phyloP scores from a whole-genome alignment of 2,113 vertebrate species.

The Gymnocephalus cernua region DNA sequence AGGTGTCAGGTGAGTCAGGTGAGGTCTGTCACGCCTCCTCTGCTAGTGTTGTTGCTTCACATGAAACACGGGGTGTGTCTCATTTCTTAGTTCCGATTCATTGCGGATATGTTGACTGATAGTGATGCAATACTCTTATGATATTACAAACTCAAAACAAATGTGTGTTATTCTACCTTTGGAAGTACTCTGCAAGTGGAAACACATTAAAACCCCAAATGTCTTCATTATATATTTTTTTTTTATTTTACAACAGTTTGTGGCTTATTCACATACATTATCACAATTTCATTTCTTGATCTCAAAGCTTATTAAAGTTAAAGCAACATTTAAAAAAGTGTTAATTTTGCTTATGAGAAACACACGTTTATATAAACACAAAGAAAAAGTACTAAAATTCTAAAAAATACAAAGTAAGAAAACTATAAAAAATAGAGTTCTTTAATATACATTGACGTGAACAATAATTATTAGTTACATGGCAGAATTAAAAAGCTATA shows the following conservation, averaged over 20 bases:
- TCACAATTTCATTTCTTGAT: background rate
- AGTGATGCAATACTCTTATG: no score
- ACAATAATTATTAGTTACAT: constrained; percentile 39
- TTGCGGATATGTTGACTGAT: no score
- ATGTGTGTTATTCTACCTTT: background rate
- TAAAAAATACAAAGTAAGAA: constrained; percentile 29
- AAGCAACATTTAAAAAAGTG: constrained; percentile 3
- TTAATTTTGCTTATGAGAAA: background rate
- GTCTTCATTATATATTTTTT: background rate
- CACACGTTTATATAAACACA: constrained; percentile 44
- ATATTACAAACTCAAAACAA: no score
- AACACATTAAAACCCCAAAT: no score
- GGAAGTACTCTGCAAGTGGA: no score
- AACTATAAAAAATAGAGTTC: constrained; percentile 72
- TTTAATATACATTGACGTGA: constrained; percentile 58
- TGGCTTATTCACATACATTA: constrained; percentile 52
- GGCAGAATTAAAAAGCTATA: constrained; percentile 45
- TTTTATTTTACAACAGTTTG: constrained; percentile 54
- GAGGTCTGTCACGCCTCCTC: no score
- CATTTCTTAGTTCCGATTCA: no score
- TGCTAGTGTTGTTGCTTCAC: no score
- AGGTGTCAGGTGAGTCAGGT: no score
- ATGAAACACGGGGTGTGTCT: no score
- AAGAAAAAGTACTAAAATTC: constrained; percentile 3
- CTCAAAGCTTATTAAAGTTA: constrained; percentile 41